Evolutionary conservation across 2,797 vertebrate species (phyloP).

Genomic region (Allobates femoralis): DNA sequence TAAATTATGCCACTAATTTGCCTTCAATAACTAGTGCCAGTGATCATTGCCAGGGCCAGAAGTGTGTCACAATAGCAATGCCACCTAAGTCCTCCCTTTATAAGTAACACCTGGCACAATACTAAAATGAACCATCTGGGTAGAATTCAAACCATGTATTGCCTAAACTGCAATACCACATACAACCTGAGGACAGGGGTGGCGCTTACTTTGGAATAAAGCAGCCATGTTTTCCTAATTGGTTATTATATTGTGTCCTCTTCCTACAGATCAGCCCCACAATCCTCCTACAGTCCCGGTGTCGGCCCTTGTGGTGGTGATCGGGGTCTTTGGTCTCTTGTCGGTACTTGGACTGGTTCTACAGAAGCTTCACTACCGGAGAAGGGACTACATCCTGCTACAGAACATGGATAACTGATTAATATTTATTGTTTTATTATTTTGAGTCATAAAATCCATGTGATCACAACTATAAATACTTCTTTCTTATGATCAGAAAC

Average conservation of each 20-base stretch:
- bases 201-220: no score
- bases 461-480: no score
- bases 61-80: no score
- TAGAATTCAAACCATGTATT: no score
- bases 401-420: neutral
- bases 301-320: neutral
- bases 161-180: neutral
- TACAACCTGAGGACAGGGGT: neutral
- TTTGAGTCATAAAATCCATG: neutral
- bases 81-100: no score
- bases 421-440: neutral
- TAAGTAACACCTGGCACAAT: no score
- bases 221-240: no score
- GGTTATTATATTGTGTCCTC: neutral
- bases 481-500: no score
- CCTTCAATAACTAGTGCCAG: no score
- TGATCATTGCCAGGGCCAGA: no score
- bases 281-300: neutral
- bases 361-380: constrained; percentile 22
- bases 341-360: neutral
- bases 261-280: neutral
- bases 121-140: no score
- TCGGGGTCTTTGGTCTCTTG: neutral
- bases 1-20: no score
- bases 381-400: neutral